Conservation (phyloP, 2,888 invertebrate genomes). For the Orchesellides sinensis region DNA sequence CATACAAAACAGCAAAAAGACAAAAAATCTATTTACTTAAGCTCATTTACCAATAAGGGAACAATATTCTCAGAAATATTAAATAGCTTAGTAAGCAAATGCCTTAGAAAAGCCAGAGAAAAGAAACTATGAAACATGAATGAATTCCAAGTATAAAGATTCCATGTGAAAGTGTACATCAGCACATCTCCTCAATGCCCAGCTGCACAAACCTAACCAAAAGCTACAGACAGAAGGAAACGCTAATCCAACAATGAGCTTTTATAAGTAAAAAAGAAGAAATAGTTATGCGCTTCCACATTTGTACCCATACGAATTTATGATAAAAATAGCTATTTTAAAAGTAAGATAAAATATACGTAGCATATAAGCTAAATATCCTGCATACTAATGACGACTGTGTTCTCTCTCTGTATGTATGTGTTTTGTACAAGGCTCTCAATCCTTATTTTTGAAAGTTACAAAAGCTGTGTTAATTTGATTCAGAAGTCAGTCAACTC, state of each 20-base stretch:
- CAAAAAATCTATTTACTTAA: conserved; percentile 22
- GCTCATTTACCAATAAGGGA: conserved; percentile 38
- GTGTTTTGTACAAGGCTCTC: too few species aligned
- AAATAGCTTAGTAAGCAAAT: conserved; percentile 49
- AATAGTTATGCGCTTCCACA: background rate
- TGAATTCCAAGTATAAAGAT: background rate
- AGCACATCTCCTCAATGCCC: background rate
- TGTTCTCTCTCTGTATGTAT: background rate
- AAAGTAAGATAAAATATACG: background rate
- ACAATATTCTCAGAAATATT: conserved; percentile 56
- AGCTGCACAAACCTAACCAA: background rate
- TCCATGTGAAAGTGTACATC: background rate
- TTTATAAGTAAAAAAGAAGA: background rate
- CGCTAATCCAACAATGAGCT: background rate
- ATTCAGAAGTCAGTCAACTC: conserved; percentile 51
- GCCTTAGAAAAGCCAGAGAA: background rate
- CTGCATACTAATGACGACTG: conserved; percentile 18
- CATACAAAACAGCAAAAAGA: conserved; percentile 9
- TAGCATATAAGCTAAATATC: too few species aligned
- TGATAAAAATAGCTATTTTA: background rate
- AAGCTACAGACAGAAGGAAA: background rate
- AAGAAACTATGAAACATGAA: background rate
- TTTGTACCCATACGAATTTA: background rate
- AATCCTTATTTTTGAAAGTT: conserved; percentile 50
- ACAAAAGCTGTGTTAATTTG: conserved; percentile 54